phyloP scores from a whole-genome alignment of 2,797 vertebrate genomes.

The Scleropages formosus region DNA sequence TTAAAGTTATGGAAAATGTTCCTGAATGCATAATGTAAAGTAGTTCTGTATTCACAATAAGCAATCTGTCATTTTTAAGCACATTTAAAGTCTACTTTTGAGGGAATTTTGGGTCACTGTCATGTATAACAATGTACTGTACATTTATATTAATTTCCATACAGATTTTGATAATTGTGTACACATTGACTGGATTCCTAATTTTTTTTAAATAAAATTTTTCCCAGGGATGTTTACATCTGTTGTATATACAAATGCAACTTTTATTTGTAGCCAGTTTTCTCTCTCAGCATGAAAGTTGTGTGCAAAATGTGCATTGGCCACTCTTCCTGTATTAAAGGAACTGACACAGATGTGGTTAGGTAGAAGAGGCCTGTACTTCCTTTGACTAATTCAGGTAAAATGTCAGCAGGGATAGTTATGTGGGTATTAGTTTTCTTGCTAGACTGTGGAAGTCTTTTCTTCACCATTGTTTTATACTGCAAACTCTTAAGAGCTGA shows the following conservation, averaged over 20 bases:
- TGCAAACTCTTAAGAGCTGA: too few species aligned
- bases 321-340: constrained; percentile 27
- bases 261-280: background rate
- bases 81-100: constrained; percentile 74
- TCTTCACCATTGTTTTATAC: background rate
- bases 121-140: constrained; percentile 68
- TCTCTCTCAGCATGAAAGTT: background rate
- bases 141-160: constrained; percentile 72
- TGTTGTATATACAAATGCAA: constrained; percentile 4
- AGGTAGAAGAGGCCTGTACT: background rate
- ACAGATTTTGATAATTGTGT: constrained; percentile 77
- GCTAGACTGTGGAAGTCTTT: background rate
- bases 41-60: constrained; percentile 76
- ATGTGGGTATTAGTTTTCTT: background rate
- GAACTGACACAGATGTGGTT: constrained; percentile 22
- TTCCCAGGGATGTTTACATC: constrained; percentile 55
- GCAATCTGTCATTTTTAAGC: constrained; percentile 72
- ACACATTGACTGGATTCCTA: constrained; percentile 72
- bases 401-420: background rate
- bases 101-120: constrained; percentile 75
- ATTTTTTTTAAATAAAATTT: constrained; percentile 81
- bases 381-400: background rate
- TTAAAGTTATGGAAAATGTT: constrained; percentile 64
- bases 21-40: constrained; percentile 67
- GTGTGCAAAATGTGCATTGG: background rate